A percentile compares a stretch with the other conserved stretches of the same genome.
Evolutionary conservation across 2,797 vertebrate genomes (phyloP).

Genomic region (Epinephelus coioides): DNA sequence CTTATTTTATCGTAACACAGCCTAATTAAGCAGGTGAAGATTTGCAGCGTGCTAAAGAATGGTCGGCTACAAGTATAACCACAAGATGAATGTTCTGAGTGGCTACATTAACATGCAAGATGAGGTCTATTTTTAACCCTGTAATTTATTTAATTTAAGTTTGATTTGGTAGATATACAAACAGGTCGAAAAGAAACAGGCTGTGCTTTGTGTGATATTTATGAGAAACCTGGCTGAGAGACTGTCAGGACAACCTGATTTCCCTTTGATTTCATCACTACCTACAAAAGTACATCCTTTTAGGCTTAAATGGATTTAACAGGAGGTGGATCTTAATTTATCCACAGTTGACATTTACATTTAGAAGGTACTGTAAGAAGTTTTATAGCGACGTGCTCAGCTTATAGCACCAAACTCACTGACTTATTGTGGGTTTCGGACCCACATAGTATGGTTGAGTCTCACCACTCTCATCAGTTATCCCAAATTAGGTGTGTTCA

Average conservation of each 20-base stretch:
- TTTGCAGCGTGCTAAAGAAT: constrained; percentile 2
- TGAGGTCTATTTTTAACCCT: not conserved
- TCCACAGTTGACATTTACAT: constrained; percentile 7
- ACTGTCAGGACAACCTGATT: not conserved
- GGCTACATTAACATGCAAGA: constrained; percentile 18
- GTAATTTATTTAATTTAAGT: not conserved
- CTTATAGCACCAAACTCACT: not conserved
- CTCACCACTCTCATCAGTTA: not conserved
- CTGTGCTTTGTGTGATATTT: constrained; percentile 5
- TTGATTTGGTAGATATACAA: constrained; percentile 1
- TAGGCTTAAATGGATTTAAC: not conserved
- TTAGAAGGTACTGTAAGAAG: not conserved
- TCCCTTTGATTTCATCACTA: not conserved
- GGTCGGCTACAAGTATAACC: not conserved
- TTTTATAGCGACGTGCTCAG: not conserved
- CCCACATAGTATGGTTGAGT: not conserved
- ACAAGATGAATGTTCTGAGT: constrained; percentile 10
- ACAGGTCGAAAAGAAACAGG: not conserved
- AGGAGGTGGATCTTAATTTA: not conserved
- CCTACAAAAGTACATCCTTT: not conserved
- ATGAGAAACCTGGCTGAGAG: not conserved
- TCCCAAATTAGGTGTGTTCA: not conserved
- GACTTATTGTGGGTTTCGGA: not conserved
- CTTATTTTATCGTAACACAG: constrained; percentile 16
- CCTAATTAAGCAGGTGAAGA: constrained; percentile 27